These are phyloP conservation scores for Habrosyne pyritoides DNA, from an alignment of 2,888 invertebrate genomes.

Conservation along the genomic window DNA sequence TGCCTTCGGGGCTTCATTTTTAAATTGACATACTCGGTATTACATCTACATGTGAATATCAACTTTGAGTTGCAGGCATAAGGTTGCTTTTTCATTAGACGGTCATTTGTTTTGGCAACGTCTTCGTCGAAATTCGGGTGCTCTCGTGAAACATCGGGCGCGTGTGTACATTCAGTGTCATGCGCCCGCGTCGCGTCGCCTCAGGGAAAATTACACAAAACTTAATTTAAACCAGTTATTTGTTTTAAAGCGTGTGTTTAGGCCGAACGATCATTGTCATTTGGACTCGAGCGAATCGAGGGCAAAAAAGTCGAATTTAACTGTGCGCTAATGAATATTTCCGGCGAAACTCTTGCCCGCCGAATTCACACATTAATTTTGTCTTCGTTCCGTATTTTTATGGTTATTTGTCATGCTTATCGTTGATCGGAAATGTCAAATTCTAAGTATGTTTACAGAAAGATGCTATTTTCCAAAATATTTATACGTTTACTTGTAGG, in stretches of 20 bases:
- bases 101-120: slow-evolving; percentile 43
- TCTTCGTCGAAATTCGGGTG: slow-evolving; percentile 58
- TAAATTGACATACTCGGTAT: slow-evolving; percentile 19
- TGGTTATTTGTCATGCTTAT: slow-evolving; percentile 17
- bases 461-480: neutral
- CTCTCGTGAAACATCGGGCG: slow-evolving; percentile 58
- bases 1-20: slow-evolving; percentile 32
- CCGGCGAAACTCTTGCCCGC: slow-evolving; percentile 34
- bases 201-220: slow-evolving; percentile 41
- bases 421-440: slow-evolving; percentile 16
- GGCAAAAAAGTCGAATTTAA: slow-evolving; percentile 54
- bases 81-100: slow-evolving; percentile 21
- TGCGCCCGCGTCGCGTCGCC: slow-evolving; percentile 36
- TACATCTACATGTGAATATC: slow-evolving; percentile 24
- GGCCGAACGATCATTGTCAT: slow-evolving; percentile 53
- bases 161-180: slow-evolving; percentile 48
- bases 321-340: slow-evolving; percentile 41
- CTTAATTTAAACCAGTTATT: slow-evolving; percentile 46
- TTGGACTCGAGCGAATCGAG: slow-evolving; percentile 37
- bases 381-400: slow-evolving; percentile 34
- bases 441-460: neutral
- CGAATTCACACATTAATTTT: slow-evolving; percentile 27
- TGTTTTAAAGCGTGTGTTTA: slow-evolving; percentile 50
- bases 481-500: neutral
- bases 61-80: slow-evolving; percentile 10